phyloP scores from a whole-genome alignment of 2,888 invertebrate genomes.

The Candidula unifasciata region DNA sequence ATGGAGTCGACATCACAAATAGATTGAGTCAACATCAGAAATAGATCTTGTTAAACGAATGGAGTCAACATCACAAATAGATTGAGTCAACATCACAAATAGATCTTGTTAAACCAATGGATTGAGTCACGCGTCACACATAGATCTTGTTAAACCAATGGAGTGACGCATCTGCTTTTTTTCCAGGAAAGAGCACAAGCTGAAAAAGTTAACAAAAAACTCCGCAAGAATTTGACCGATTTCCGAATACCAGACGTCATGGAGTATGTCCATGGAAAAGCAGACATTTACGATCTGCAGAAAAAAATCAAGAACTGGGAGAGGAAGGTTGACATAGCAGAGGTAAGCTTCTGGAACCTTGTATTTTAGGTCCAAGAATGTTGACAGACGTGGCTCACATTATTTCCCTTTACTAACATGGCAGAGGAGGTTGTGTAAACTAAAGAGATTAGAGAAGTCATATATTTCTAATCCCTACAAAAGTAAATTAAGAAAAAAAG shows the following conservation, averaged over 20 bases:
- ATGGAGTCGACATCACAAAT: too few species aligned
- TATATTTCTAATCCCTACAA: too few species aligned
- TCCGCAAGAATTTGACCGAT: constrained; percentile 76
- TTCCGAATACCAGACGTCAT: constrained; percentile 77
- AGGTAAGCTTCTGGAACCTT: constrained; percentile 67
- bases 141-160: too few species aligned
- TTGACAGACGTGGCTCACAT: neutral
- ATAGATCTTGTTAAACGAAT: too few species aligned
- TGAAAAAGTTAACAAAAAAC: constrained; percentile 75
- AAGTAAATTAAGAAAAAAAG: too few species aligned
- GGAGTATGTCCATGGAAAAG: constrained; percentile 77
- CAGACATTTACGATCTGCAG: constrained; percentile 76
- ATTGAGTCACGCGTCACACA: too few species aligned
- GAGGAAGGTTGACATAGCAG: constrained; percentile 78
- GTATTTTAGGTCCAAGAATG: neutral
- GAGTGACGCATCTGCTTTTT: neutral
- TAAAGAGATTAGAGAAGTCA: too few species aligned
- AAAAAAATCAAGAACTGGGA: constrained; percentile 78
- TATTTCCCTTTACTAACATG: neutral
- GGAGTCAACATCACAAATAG: too few species aligned
- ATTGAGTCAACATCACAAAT: too few species aligned
- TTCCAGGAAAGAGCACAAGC: constrained; percentile 74
- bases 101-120: too few species aligned
- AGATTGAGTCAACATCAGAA: too few species aligned
- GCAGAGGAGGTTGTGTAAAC: too few species aligned